Evolutionary conservation across 2,113 vertebrate species (phyloP).

Genomic region (Pseudonaja textilis): DNA sequence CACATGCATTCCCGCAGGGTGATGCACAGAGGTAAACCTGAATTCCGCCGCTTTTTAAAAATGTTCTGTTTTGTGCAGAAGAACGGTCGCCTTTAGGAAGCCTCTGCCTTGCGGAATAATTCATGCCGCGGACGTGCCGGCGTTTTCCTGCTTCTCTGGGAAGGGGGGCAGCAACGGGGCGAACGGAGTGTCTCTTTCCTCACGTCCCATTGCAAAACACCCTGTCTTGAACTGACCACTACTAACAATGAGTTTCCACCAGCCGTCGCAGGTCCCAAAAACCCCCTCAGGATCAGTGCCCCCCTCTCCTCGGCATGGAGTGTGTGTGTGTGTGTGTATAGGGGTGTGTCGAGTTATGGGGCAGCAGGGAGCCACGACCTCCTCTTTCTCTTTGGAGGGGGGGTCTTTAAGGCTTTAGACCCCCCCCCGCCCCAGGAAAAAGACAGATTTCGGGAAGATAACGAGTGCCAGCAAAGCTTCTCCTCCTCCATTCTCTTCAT

Average conservation of each 20-base stretch:
- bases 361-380: background rate
- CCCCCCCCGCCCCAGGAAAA: background rate
- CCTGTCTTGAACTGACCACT: slow-evolving; percentile 31
- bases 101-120: slow-evolving; percentile 69
- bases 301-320: slow-evolving; percentile 33
- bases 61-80: slow-evolving; percentile 46
- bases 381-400: background rate
- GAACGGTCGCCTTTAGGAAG: slow-evolving; percentile 72
- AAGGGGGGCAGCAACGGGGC: slow-evolving; percentile 41
- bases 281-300: slow-evolving; percentile 40
- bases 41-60: slow-evolving; percentile 66
- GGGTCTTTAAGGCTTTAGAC: background rate
- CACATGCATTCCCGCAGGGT: slow-evolving; percentile 90
- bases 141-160: slow-evolving; percentile 50
- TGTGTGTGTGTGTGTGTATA: too few species aligned
- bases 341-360: background rate
- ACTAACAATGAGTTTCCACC: slow-evolving; percentile 32
- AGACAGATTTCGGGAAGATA: slow-evolving; percentile 20
- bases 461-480: background rate
- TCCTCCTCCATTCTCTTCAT: slow-evolving; percentile 5
- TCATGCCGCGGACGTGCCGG: slow-evolving; percentile 56
- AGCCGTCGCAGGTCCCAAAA: slow-evolving; percentile 25
- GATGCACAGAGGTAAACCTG: slow-evolving; percentile 87
- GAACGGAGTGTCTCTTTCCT: slow-evolving; percentile 58
- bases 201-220: slow-evolving; percentile 46